Evolutionary conservation across 2,888 invertebrate species (phyloP), one percentile per base, ranked within the genome.

Genomic region (Hydrotaea diabolus): DNA sequence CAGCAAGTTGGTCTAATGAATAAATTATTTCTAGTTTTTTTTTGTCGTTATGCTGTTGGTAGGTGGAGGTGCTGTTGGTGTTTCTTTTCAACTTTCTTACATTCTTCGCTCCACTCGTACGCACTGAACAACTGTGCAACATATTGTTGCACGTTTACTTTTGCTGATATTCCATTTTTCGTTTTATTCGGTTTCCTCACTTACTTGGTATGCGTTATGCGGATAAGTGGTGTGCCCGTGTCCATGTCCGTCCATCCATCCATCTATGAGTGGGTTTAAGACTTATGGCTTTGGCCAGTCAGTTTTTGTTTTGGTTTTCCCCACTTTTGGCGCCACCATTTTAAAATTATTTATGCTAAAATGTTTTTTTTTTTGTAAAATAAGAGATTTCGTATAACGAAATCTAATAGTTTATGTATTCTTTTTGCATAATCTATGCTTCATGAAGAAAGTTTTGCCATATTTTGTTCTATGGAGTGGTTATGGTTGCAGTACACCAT

Each of bases 1-100:
- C 21, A 13, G 21, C 43, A 83, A 83, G 80, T 83, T 83, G 83
- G 81, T 78, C 83, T 81, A 81, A 84, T 84, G 84, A 84, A 84
- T 84, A 84, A 84, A 84, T 84, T 84, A 80, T 77, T 77, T 80
- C 55, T 75, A 23, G 23, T 23, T 46, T 74, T 71, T 80, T 1
- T 71, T 62, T 59, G 49, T 53, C 66, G 57, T 69, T 23, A n/a
- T 43, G 43, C 66, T 66, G 11, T 36, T 66, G 43, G 15, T 69
- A 1, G 43, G 7, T 23, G 43, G 21, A 43, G 66, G 13, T 13
- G 43, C 1, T 39, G 7, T 39, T 7, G 3, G 39, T 21, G 1
- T 43, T 43, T 17, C 9, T 39, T 64, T 64, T 8, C 57, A 59
- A 55, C 26, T n/a, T n/a, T n/a, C n/a, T n/a, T n/a, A 5, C 57